Evolutionary conservation across 1,140 invertebrate genomes (phyloP), one percentile per base, ranked within the genome.

Genomic region (Meloidogyne floridensis): DNA sequence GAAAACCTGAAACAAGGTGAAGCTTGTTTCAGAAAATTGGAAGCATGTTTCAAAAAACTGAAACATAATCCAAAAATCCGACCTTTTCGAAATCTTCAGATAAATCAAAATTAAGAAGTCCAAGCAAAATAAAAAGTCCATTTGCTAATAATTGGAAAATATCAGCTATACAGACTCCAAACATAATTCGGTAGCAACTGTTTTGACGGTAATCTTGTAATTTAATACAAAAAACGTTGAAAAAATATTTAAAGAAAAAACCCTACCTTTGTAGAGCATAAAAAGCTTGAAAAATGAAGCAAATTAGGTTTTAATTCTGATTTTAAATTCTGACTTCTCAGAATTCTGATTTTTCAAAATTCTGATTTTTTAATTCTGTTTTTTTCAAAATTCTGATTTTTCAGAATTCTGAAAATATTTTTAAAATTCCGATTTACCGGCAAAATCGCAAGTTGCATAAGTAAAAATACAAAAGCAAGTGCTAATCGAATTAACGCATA

Each of bases 51-150:
- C 47, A 32, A 32, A 32, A 6, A 47, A 0, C 7, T 47, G 47
- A 47, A 47, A 8, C 47, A 47, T 6, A 47, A 47, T 54, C 11
- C 13, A 32, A 32, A 32, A 32, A 32, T 32, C 32, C 32, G 18
- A 65, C 59, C 59, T n/a, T n/a, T 65, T 65, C 59, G 18, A 65
- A 65, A 6, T 6, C 59, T 65, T 65, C 59, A 65, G 59, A 65
- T n/a, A 65, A 65, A 6, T 65, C 59, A 15, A 65, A 65, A n/a
- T 65, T 18, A n/a, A 65, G 1, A 65, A 65, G 59, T 65, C 59
- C 15, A 65, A 65, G 59, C n/a, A 65, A 65, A 65, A 65, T 65
- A 65, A 65, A 65, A 65, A 65, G 15, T 65, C 59, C 59, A 65
- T 65, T 65, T 2, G 59, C 59, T 6, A 65, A 3, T 18, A 65